Evolutionary conservation across 2,888 invertebrate species (phyloP), one percentile per base, ranked within the genome.

Genomic region (Zeuzera pyrina): DNA sequence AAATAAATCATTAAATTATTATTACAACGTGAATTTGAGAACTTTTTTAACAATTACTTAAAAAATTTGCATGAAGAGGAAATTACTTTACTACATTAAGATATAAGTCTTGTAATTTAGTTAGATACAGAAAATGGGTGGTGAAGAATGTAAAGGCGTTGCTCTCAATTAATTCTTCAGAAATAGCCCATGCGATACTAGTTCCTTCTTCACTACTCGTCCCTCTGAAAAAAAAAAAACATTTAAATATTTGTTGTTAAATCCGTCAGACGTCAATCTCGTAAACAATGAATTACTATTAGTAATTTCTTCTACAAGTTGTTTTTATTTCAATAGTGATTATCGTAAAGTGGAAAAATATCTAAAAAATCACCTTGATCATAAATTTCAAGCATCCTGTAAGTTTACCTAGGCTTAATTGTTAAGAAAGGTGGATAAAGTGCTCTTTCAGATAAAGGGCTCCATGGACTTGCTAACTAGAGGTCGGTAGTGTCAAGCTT

Each of bases 131-230:
- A 51, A 88, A 91, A 62, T 93, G 93, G 0, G 92, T 92, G 0
- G 91, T 89, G 25, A 90, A 84, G 49, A 90, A 90, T 2, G 87
- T 85, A 45, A 90, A 91, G 0, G 90, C 85, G 38, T 86, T 71
- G 19, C 86, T 85, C 27, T 68, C 57, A 2, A 91, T 58, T 3
- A 96, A 77, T 41, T 87, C 84, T 71, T 94, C 93, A 49, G 91
- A 90, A 31, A 95, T 86, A 1, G 91, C 88, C 88, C 91, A 92
- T 11, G 93, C 93, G 26, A 95, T 83, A 26, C 91, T 89, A 0
- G 91, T 87, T 8, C 95, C 95, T 77, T 95, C 94, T 53, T 92
- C 91, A 7, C 87, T 77, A 34, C 89, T 88, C 2, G 95, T 95
- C 1, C 91, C 92, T 55, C 93, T 81, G 35, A 33, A 49, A 12